Conservation (phyloP, 2,888 invertebrate species). For the Cetonia aurata region DNA sequence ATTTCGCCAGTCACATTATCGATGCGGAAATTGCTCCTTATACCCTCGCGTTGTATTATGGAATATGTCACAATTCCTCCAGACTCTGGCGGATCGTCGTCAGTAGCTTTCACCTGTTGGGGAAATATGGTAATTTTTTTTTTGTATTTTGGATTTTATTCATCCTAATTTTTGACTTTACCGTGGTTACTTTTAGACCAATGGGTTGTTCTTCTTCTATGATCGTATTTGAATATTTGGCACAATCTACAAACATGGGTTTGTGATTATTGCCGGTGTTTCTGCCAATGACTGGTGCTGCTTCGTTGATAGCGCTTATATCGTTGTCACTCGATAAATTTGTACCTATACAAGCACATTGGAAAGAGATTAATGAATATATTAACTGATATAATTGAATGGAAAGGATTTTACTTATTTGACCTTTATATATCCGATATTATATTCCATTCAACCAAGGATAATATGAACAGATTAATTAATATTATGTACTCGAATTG, state of each 20-base stretch:
- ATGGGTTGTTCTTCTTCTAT: slow-evolving; percentile 79
- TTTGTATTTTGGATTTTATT: too few species aligned
- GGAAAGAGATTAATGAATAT: too few species aligned
- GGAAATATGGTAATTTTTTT: neutral
- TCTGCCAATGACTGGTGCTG: neutral
- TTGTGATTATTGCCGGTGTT: slow-evolving; percentile 79
- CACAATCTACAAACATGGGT: slow-evolving; percentile 88
- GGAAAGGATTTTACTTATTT: too few species aligned
- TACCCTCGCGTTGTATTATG: slow-evolving; percentile 81
- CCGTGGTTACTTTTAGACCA: slow-evolving; percentile 81
- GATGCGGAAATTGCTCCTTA: slow-evolving; percentile 83
- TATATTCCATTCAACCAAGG: too few species aligned
- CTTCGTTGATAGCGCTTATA: neutral
- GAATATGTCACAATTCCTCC: slow-evolving; percentile 88
- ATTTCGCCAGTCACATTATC: slow-evolving; percentile 83
- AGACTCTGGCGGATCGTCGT: slow-evolving; percentile 79
- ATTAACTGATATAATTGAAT: too few species aligned
- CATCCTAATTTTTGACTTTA: slow-evolving; percentile 63
- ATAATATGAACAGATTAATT: too few species aligned
- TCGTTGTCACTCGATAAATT: neutral
- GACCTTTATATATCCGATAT: too few species aligned
- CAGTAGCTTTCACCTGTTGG: slow-evolving; percentile 76
- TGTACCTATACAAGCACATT: neutral
- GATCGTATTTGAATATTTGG: slow-evolving; percentile 82
- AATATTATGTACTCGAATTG: too few species aligned